Evolutionary conservation across 1,140 invertebrate species (phyloP), one percentile per base, ranked within the genome.

Genomic region (Mactra quadrangularis): DNA sequence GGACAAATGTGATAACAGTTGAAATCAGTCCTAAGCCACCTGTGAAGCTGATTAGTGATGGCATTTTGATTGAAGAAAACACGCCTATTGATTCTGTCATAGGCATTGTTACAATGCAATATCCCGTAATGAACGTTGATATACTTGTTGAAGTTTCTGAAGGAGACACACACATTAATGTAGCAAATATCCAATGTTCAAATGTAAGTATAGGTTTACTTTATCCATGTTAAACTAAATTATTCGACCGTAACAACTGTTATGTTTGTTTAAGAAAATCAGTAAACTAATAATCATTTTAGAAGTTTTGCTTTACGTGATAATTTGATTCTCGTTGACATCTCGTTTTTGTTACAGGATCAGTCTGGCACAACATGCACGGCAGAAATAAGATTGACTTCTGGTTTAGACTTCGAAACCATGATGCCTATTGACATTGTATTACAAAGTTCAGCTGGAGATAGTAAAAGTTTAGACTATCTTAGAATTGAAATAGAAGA

Each of bases 11-110:
- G 3, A 22, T 70, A 15, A 50, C 13, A 7, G 38, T 70, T 15
- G 19, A 6, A 19, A 9, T 70, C 38, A 70, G 45, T 27, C 41
- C 33, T 52, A 7, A 31, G 50, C 4, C 22, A 50, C n/a, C 45
- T 7, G 25, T 27, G 15, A 22, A 50, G 29, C 13, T 50, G 17
- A 25, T 0, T 6, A 15, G 29, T 19, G 19, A 52, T 38, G 41
- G 50, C 29, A 52, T 70, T 47, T 4, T 45, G 50, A 19, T 70
- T 22, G 13, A 70, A 31, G 66, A 70, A 52, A 70, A 52, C 41
- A 53, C 27, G 9, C 25, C 11, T 52, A 9, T 33, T 2, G 66
- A 45, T 13, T 27, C n/a, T 7, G n/a, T 15, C 15, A 9, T 70
- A 22, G 66, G 41, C 3, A 17, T 25, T 19, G 3, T 70, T 17